Conservation (phyloP, 2,113 vertebrate genomes). For the Heterotis niloticus region DNA sequence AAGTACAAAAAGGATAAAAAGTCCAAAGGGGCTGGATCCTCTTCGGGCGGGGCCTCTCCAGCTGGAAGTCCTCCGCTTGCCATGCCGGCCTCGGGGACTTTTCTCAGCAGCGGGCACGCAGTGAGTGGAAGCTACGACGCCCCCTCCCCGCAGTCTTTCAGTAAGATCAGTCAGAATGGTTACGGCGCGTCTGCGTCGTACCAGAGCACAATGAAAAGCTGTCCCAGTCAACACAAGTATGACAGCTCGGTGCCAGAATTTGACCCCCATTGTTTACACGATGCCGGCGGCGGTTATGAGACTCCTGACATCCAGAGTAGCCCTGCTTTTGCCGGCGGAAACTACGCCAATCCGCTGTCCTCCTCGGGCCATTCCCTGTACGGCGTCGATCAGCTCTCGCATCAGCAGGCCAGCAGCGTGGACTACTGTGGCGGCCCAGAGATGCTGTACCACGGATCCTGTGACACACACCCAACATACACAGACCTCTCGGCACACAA, state of each 20-base stretch:
- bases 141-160: slow-evolving; percentile 86
- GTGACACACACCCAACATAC: slow-evolving; percentile 85
- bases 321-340: slow-evolving; percentile 84
- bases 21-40: slow-evolving; percentile 87
- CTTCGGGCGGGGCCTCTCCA: slow-evolving; percentile 86
- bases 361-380: slow-evolving; percentile 87
- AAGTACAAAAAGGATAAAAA: slow-evolving; percentile 92
- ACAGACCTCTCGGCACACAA: slow-evolving; percentile 92
- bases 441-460: slow-evolving; percentile 90
- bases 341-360: slow-evolving; percentile 87
- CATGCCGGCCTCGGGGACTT: slow-evolving; percentile 86
- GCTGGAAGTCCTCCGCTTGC: slow-evolving; percentile 86
- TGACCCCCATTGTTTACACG: slow-evolving; percentile 83
- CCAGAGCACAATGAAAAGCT: slow-evolving; percentile 85
- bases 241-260: slow-evolving; percentile 80
- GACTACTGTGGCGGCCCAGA: slow-evolving; percentile 85
- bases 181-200: slow-evolving; percentile 86
- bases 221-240: slow-evolving; percentile 86
- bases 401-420: slow-evolving; percentile 82
- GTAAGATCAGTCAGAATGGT: slow-evolving; percentile 88
- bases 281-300: slow-evolving; percentile 77
- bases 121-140: slow-evolving; percentile 85
- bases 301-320: slow-evolving; percentile 84
- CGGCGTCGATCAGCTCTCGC: slow-evolving; percentile 87
- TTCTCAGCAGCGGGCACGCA: slow-evolving; percentile 87